Evolutionary conservation across 2,113 vertebrate genomes (phyloP).

Genomic region (Microcebus griseorufus): DNA sequence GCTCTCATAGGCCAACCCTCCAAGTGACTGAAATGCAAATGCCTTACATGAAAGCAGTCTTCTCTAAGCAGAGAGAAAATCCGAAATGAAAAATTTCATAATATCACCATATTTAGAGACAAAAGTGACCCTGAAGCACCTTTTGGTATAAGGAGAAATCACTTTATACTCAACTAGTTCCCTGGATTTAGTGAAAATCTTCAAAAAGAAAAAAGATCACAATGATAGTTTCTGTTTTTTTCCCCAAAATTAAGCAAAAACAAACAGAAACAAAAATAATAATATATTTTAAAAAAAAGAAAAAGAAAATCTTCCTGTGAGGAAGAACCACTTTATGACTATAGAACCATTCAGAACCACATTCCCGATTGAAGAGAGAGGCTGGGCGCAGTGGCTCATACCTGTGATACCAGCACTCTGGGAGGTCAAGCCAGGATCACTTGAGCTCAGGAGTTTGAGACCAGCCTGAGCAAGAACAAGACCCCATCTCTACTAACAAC

Average conservation of each 20-base stretch:
- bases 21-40: constrained; percentile 46
- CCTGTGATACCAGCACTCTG: too few relatives aligned
- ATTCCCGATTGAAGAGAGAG: not conserved
- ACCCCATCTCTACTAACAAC: too few relatives aligned
- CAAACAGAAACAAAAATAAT: not conserved
- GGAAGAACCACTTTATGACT: not conserved
- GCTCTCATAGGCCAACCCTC: not conserved
- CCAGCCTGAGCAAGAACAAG: too few relatives aligned
- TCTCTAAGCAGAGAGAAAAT: constrained; percentile 1
- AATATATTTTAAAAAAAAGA: not conserved
- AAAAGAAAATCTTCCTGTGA: not conserved
- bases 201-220: not conserved
- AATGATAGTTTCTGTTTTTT: not conserved
- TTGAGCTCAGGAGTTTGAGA: too few relatives aligned
- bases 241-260: not conserved
- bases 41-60: not conserved
- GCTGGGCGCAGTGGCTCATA: too few relatives aligned
- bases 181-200: constrained; percentile 4
- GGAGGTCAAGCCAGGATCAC: too few relatives aligned
- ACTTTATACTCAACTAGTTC: not conserved
- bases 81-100: not conserved
- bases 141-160: constrained; percentile 42
- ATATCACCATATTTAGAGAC: not conserved
- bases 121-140: not conserved
- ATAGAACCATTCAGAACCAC: not conserved